Evolutionary conservation across 1,140 invertebrate species (phyloP).

Genomic region (Acyrthosiphon pisum): DNA sequence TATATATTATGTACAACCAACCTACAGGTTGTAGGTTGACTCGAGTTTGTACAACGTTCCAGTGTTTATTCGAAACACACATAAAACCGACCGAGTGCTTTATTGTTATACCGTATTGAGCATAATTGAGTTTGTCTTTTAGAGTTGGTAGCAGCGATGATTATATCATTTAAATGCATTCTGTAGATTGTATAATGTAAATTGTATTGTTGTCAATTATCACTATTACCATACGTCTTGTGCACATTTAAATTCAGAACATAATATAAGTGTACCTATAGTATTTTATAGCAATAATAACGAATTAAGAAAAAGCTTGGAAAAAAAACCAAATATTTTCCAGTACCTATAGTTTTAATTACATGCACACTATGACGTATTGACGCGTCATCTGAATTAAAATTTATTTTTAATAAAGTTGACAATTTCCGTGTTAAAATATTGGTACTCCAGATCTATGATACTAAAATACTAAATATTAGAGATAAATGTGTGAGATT

Average conservation of each 20-base stretch:
- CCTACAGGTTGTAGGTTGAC: slow-evolving; percentile 2
- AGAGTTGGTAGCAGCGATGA: background rate
- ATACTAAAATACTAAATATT: no score
- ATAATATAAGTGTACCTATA: background rate
- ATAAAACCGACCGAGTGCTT: background rate
- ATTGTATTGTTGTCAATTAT: background rate
- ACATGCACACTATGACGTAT: no score
- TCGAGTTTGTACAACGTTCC: background rate
- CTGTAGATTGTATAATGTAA: background rate
- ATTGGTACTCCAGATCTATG: no score
- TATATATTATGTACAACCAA: background rate
- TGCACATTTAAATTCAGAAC: background rate
- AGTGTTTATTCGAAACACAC: slow-evolving; percentile 4
- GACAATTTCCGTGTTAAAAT: no score
- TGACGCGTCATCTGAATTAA: no score
- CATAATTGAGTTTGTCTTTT: slow-evolving; percentile 8
- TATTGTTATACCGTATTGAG: background rate
- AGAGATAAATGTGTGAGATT: no score
- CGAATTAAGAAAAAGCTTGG: background rate
- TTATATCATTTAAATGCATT: background rate
- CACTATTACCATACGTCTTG: background rate
- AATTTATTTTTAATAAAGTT: no score
- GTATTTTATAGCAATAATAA: background rate
- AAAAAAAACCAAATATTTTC: background rate
- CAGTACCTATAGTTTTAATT: no score